Evolutionary conservation across 2,113 vertebrate species (phyloP).

Genomic region (Regulus satrapa): DNA sequence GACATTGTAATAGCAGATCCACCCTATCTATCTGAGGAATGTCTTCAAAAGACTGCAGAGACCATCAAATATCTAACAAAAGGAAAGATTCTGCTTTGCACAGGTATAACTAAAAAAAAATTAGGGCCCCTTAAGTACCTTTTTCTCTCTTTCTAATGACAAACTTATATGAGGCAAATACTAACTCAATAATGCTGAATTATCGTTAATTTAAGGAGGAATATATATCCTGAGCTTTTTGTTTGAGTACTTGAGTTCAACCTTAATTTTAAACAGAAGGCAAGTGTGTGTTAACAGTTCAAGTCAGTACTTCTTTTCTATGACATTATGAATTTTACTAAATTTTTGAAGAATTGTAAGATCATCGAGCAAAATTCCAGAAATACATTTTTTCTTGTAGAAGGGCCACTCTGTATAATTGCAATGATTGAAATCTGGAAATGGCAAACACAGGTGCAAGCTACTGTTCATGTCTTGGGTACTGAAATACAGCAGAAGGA

Average conservation of each 20-base stretch:
- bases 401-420: background rate
- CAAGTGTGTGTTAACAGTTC: background rate
- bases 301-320: background rate
- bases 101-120: slow-evolving; percentile 75
- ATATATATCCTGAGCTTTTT: background rate
- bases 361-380: background rate
- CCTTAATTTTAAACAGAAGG: background rate
- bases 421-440: background rate
- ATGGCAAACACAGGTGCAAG: background rate
- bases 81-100: slow-evolving; percentile 91
- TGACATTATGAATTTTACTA: background rate
- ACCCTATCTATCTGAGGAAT: slow-evolving; percentile 91
- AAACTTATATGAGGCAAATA: background rate
- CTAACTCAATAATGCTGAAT: background rate
- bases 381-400: background rate
- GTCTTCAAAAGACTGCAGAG: slow-evolving; percentile 85
- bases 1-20: slow-evolving; percentile 92
- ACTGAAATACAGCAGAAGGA: background rate
- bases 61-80: slow-evolving; percentile 85
- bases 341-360: background rate
- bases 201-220: background rate
- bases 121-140: background rate
- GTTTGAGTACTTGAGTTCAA: background rate
- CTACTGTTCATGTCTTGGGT: background rate
- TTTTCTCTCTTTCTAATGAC: background rate